These are phyloP conservation scores for Dysmachus trigonus DNA, from an alignment of 2,888 invertebrate species.

Conservation along the genomic window DNA sequence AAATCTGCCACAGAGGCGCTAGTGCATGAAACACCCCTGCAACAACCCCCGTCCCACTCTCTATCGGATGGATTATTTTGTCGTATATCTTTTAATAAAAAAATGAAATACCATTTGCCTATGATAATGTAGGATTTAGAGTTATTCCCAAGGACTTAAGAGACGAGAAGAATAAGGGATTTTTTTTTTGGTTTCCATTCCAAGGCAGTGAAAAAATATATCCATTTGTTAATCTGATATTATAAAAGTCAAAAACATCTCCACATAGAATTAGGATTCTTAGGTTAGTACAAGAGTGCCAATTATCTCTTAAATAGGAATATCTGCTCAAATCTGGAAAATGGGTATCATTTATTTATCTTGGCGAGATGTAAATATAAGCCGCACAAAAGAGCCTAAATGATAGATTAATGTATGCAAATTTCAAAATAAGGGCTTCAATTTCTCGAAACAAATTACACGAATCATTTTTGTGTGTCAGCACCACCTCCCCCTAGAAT, in stretches of 20 bases:
- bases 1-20: not conserved
- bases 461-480: constrained; percentile 13
- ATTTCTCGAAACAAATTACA: not conserved
- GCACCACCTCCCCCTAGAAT: too few relatives aligned
- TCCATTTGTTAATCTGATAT: not conserved
- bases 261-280: not conserved
- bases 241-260: not conserved
- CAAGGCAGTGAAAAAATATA: not conserved
- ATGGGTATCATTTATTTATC: not conserved
- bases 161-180: not conserved
- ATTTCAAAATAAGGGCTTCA: constrained; percentile 12
- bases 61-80: not conserved
- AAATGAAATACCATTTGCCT: constrained; percentile 6
- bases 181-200: not conserved
- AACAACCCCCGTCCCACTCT: not conserved
- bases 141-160: not conserved
- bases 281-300: not conserved
- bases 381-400: constrained; percentile 6
- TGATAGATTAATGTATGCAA: constrained; percentile 18
- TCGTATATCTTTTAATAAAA: not conserved
- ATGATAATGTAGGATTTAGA: constrained; percentile 8
- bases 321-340: not conserved
- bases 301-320: not conserved
- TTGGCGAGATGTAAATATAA: not conserved
- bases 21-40: not conserved